Percentiles rank a stretch among this genome's conserved stretches.
phyloP scores from a whole-genome alignment of 1,140 invertebrate genomes.

The Brachionus asplanchnoidis region DNA sequence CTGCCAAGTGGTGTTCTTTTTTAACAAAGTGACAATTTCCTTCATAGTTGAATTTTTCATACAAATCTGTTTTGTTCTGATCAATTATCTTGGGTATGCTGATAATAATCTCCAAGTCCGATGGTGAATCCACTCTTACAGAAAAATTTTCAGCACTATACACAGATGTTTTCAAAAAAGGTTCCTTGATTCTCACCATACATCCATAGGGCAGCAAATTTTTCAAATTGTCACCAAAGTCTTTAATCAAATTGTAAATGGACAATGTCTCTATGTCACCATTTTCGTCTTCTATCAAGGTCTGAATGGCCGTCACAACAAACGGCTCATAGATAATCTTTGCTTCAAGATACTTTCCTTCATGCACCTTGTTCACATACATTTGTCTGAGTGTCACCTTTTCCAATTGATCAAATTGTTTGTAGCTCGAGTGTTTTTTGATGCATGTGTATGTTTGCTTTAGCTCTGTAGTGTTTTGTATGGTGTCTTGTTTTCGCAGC shows the following conservation, averaged over 20 bases:
- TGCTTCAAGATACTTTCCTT: constrained; percentile 18
- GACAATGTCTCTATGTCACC: not conserved
- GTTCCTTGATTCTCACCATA: not conserved
- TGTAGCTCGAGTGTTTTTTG: constrained; percentile 8
- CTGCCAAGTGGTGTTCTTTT: not conserved
- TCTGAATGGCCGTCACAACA: not conserved
- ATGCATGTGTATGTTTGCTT: not conserved
- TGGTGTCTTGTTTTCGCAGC: not conserved
- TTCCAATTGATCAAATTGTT: not conserved
- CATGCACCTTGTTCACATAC: constrained; percentile 23
- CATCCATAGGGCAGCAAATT: not conserved
- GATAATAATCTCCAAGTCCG: not conserved
- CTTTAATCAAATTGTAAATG: constrained; percentile 11
- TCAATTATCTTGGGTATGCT: not conserved
- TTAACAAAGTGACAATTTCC: constrained; percentile 14
- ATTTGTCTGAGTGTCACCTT: not conserved
- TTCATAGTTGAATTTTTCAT: constrained; percentile 7
- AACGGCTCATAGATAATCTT: not conserved
- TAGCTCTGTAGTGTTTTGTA: not conserved
- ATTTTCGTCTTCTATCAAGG: constrained; percentile 3
- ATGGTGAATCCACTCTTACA: not conserved
- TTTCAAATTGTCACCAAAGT: not conserved
- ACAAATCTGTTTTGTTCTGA: not conserved
- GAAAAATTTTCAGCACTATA: not conserved
- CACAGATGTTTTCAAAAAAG: not conserved